These are phyloP conservation scores for Cochlearius cochlearius DNA, from an alignment of 2,113 vertebrate genomes.

Conservation along the genomic window DNA sequence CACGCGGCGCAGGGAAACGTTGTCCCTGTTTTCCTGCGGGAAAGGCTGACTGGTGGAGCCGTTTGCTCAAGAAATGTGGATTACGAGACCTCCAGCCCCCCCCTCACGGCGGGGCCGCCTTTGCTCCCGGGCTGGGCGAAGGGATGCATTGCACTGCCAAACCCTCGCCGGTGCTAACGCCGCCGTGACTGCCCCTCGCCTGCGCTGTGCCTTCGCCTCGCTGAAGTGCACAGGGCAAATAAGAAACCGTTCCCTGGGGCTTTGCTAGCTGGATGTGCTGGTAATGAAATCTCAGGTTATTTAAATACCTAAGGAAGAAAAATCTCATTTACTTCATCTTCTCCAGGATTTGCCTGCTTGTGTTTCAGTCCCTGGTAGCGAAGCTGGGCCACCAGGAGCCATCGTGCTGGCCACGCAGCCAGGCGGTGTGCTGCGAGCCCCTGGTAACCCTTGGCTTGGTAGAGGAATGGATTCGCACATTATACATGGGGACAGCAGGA, in stretches of 20 bases:
- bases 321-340: neutral
- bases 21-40: neutral
- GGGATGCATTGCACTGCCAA: neutral
- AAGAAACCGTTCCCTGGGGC: neutral
- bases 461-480: neutral
- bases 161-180: fast-evolving
- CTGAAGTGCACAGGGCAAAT: neutral
- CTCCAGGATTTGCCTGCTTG: neutral
- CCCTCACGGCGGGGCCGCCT: fast-evolving
- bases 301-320: neutral
- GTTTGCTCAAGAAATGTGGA: neutral
- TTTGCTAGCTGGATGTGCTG: neutral
- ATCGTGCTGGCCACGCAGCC: fast-evolving
- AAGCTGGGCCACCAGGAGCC: neutral
- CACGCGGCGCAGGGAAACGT: fast-evolving
- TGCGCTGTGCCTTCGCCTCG: fast-evolving
- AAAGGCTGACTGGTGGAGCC: neutral
- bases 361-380: neutral
- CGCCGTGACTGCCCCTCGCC: fast-evolving
- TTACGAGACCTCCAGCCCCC: neutral
- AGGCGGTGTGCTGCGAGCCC: fast-evolving
- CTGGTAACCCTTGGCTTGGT: fast-evolving
- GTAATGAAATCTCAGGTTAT: neutral
- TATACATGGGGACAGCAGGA: neutral
- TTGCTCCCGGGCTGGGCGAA: neutral